These are phyloP conservation scores for Meiosimyza platycephala DNA, from an alignment of 2,888 invertebrate genomes.

Conservation along the genomic window DNA sequence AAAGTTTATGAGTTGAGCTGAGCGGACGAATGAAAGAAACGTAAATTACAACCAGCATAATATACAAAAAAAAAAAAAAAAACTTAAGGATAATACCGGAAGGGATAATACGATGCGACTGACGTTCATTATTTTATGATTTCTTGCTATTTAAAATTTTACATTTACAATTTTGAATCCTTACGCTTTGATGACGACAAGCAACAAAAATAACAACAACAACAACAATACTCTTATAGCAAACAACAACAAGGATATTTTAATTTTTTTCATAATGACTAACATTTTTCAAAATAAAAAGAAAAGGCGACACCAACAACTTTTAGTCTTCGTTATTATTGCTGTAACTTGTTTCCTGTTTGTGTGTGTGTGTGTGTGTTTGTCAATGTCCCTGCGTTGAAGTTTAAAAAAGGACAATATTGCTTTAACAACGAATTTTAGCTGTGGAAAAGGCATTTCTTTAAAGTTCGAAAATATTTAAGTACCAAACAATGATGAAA, in stretches of 20 bases:
- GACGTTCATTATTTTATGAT: constrained; percentile 8
- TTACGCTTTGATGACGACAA: no score
- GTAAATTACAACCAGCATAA: neutral
- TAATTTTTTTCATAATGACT: constrained; percentile 1
- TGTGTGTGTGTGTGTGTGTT: no score
- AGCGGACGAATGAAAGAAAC: neutral
- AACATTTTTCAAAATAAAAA: neutral
- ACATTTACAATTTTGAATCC: neutral
- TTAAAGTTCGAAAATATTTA: no score
- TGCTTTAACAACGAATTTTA: no score
- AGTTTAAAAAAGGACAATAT: no score
- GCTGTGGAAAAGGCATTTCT: no score
- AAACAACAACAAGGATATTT: neutral
- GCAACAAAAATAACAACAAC: neutral
- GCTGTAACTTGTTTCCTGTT: no score
- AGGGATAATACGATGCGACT: constrained; percentile 3
- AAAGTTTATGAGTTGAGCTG: no score
- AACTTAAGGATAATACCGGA: neutral
- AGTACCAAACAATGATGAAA: no score
- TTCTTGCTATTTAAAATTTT: neutral
- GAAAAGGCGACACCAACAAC: no score
- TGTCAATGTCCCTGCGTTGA: no score
- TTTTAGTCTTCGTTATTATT: no score
- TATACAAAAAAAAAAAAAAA: neutral
- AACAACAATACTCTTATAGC: neutral